phyloP scores from a whole-genome alignment of 2,113 vertebrate species.

The Nicator chloris region DNA sequence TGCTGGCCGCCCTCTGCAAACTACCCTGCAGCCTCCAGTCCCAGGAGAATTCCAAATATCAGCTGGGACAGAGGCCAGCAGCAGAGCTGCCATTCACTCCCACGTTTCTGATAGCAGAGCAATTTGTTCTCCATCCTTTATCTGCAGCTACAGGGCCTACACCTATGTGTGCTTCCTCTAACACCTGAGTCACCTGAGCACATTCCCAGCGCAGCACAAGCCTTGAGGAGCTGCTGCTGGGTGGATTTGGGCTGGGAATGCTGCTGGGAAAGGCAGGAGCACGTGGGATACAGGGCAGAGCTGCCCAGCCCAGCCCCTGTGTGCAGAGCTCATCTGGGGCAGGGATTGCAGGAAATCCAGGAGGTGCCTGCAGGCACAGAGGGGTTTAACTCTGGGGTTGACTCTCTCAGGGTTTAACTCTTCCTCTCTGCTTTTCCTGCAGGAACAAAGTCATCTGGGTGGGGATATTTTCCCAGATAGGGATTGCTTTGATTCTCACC shows the following conservation, averaged over 20 bases:
- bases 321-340: background rate
- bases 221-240: rapidly evolving
- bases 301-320: background rate
- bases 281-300: rapidly evolving
- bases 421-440: background rate
- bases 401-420: background rate
- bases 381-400: background rate
- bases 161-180: background rate
- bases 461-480: slow-evolving; percentile 76
- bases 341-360: rapidly evolving
- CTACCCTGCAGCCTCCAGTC: background rate
- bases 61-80: background rate
- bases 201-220: rapidly evolving
- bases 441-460: slow-evolving; percentile 82
- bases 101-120: background rate
- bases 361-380: background rate
- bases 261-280: background rate
- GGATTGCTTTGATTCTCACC: slow-evolving; percentile 70
- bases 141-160: background rate
- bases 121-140: slow-evolving; percentile 12
- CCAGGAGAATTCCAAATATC: background rate
- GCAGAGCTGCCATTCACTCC: background rate
- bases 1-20: background rate
- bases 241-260: background rate
- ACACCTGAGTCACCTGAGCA: background rate